Base-by-base conservation (phyloP, 2,888 invertebrate species). In the Cryptocheilus praepositus region DNA sequence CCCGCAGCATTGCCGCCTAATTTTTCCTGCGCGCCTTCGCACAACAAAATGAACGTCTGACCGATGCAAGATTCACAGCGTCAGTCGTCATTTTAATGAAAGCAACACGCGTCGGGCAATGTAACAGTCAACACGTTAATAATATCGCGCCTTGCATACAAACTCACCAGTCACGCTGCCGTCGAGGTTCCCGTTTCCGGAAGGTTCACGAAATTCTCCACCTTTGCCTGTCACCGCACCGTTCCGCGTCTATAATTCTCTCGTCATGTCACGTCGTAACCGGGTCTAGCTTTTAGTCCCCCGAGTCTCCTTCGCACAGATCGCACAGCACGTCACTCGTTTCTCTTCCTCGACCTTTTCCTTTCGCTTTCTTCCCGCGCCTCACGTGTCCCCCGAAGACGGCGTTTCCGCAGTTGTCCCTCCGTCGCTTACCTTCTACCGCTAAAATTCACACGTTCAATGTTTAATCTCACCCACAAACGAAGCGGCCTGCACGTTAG, bases 111-210 rank as follows among this genome's bases (percentile, higher is more conserved):
- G 49, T 18, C 3, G 49, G 8, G 19, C 16, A 49, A 49, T 49
- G 2, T 16, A 1, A 18, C 49, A 8, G 16, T 49, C 49, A 49
- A 49, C 36, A 36, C 36, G 36, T 36, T 36, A 36, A 36, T 4
- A 36, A 36, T 36, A 36, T 36, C 36, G 36, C 36, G 36, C 36
- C 7, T 1, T 36, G 49, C 49, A 18, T 49, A 49, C 16, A 66
- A 64, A 81, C 81, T 81, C 74, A 81, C 81, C 81, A 62, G 74
- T 66, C 76, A 72, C 81, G 80, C 72, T 78, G 80, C 70, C 73
- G 71, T 62, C 67, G 28, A 49, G 70, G 73, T 72, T 74, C 60
- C 64, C 60, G 64, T 59, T 36, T 64, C 55, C 46, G 62, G 63
- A 59, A 64, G 57, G 44, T 77, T 59, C 63, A 68, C 54, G 55